These are phyloP conservation scores for Gasteruption jaculator DNA, from an alignment of 2,888 invertebrate species.

Conservation along the genomic window DNA sequence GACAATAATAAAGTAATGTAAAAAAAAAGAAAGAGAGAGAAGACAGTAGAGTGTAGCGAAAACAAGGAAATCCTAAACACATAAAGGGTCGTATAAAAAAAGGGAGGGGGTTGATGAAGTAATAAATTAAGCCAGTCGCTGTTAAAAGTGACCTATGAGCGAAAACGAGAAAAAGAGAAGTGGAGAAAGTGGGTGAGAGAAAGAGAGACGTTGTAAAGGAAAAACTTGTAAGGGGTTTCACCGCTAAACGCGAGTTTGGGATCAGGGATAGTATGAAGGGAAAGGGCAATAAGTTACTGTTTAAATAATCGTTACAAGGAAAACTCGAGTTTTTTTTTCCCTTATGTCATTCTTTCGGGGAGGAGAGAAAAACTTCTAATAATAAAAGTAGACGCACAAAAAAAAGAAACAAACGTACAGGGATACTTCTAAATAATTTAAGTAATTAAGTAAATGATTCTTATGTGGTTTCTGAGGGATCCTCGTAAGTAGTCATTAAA, in stretches of 20 bases:
- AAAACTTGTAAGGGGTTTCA: no score
- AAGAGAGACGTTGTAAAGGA: no score
- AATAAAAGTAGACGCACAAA: constrained; percentile 44
- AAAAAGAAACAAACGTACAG: constrained; percentile 17
- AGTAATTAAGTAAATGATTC: constrained; percentile 47
- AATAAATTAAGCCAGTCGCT: constrained; percentile 44
- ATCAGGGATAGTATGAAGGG: no score
- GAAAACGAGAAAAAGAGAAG: constrained; percentile 26
- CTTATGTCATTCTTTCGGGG: no score
- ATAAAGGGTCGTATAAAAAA: no score
- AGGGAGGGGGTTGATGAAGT: no score
- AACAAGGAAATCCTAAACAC: no score
- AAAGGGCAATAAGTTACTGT: constrained; percentile 38
- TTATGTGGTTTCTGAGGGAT: constrained; percentile 31
- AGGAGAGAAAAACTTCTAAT: constrained; percentile 21
- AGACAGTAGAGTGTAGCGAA: constrained; percentile 27
- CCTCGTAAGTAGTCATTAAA: constrained; percentile 40
- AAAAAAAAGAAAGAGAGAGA: constrained; percentile 17
- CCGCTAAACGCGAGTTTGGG: no score
- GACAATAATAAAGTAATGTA: constrained; percentile 7
- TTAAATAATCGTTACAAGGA: constrained; percentile 37
- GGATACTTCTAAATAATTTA: constrained; percentile 44
- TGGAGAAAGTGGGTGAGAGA: background rate
- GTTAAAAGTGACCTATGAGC: constrained; percentile 35
- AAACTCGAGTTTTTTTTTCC: no score